phyloP scores from a whole-genome alignment of 2,888 invertebrate genomes.

The Meteorus cinctellus region DNA sequence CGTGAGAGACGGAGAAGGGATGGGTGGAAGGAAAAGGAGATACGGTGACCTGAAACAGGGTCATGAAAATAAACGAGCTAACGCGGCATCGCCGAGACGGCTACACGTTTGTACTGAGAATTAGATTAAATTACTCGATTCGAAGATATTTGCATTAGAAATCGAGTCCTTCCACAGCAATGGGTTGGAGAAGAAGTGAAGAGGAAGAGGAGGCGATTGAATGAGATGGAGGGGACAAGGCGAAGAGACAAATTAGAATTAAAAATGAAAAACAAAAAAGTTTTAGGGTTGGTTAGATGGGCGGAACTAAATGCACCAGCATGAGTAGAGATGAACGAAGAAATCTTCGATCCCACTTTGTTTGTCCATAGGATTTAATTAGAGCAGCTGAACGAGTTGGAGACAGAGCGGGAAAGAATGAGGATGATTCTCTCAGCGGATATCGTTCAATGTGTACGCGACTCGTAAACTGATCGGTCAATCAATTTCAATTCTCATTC shows the following conservation, averaged over 20 bases:
- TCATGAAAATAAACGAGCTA: constrained; percentile 49
- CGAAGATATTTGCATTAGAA: constrained; percentile 55
- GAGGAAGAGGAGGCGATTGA: not conserved
- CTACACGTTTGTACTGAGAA: constrained; percentile 48
- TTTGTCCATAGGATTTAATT: constrained; percentile 53
- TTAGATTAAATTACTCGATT: constrained; percentile 56
- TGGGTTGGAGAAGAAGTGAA: constrained; percentile 26
- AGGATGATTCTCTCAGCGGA: constrained; percentile 38
- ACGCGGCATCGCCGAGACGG: constrained; percentile 42
- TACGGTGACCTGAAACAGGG: constrained; percentile 48
- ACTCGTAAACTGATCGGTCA: constrained; percentile 53
- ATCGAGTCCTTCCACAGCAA: constrained; percentile 27
- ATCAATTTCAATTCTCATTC: constrained; percentile 55
- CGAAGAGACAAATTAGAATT: not conserved
- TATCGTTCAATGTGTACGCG: constrained; percentile 37
- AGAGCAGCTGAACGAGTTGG: constrained; percentile 34
- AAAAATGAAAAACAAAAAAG: not conserved
- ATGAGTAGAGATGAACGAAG: constrained; percentile 28
- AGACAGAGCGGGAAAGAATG: constrained; percentile 21
- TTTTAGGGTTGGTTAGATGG: not conserved
- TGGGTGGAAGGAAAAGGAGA: constrained; percentile 6
- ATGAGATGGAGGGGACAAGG: not conserved
- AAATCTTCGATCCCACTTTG: constrained; percentile 51
- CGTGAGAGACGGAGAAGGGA: not conserved
- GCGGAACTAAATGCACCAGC: not conserved